Evolutionary conservation across 2,888 invertebrate genomes (phyloP), one percentile per base, ranked within the genome.

Genomic region (Ormyrus thymus): DNA sequence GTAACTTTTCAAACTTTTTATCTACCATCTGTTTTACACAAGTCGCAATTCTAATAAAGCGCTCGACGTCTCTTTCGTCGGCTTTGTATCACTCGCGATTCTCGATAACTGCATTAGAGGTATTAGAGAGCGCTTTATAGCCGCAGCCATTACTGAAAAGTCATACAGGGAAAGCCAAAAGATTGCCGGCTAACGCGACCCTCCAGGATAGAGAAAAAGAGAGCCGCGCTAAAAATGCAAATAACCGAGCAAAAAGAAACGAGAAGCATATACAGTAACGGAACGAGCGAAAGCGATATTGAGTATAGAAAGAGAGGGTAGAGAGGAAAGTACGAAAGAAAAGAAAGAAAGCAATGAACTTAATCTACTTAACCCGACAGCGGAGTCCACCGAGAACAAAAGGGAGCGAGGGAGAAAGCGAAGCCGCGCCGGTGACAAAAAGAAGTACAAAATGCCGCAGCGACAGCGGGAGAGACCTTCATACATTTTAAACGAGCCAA

Each of bases 401-500:
- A 56, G 53, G 48, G 61, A 70, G 61, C 61, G 50, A 15, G 68
- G 50, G 58, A 62, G 58, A 53, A 43, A 53, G 61, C 15, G 46
- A 50, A 10, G 45, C 10, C 9, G 10, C 46, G 59, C 29, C 29
- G 50, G 55, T 46, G 15, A 29, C n/a, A 51, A 53, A 73, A 66
- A 11, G 50, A 29, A 66, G 43, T 58, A 70, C 5, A 56, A 11
- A 59, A 59, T 68, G 5, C 13, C 0, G 45, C 15, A 72, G 61
- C 8, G 50, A 61, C 29, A 46, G 62, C 56, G 55, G 3, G 15
- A 53, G 71, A 80, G 75, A 79, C 79, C 73, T 78, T 81, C 76
- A 81, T 83, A 78, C 74, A 83, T 84, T 83, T 84, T 78, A 81
- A 79, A 81, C 81, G 79, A 82, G 76, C 71, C 78, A 78, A 83